Evolutionary conservation across 2,888 invertebrate genomes (phyloP).

Genomic region (Pseudococcus viburni): DNA sequence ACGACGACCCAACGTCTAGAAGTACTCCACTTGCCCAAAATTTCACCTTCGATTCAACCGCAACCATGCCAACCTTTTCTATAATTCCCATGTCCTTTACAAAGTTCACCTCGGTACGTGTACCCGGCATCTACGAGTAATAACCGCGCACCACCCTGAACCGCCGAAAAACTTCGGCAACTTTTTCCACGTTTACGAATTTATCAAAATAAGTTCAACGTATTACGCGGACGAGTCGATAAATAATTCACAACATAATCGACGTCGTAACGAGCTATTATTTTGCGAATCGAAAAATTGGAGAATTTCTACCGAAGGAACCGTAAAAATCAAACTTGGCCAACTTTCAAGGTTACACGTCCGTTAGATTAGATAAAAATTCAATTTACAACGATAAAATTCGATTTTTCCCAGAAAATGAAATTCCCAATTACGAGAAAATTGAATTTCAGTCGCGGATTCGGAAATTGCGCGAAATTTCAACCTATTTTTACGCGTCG

Average conservation of each 20-base stretch:
- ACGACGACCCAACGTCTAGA: neutral
- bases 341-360: neutral
- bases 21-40: neutral
- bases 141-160: neutral
- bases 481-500: neutral
- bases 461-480: neutral
- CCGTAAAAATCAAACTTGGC: neutral
- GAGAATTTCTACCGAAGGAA: neutral
- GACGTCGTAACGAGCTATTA: neutral
- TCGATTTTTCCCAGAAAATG: neutral
- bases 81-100: neutral
- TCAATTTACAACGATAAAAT: neutral
- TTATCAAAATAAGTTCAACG: conserved; percentile 13
- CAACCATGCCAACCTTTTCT: conserved; percentile 20
- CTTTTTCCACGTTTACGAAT: conserved; percentile 3
- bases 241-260: conserved; percentile 1
- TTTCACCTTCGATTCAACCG: conserved; percentile 20
- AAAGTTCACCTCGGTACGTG: conserved; percentile 9
- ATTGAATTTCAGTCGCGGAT: neutral
- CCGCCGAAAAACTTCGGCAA: neutral
- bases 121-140: neutral
- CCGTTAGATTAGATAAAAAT: neutral
- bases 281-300: neutral
- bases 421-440: neutral
- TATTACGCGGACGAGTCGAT: neutral